Evolutionary conservation across 2,888 invertebrate species (phyloP).

Genomic region (Rhaphigaster nebulosa): DNA sequence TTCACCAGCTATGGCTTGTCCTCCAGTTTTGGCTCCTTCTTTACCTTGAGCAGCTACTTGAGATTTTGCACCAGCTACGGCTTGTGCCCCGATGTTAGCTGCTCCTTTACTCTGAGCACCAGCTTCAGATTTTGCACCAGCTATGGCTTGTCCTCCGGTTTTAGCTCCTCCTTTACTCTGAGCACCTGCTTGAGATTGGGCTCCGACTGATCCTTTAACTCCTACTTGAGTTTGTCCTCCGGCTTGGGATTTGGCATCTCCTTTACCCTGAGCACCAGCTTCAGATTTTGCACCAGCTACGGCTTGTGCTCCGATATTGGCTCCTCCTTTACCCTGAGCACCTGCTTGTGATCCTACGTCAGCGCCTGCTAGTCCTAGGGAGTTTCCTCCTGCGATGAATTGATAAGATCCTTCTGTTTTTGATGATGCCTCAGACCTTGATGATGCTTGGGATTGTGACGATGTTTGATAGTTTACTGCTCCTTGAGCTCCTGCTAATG

Average conservation of each 20-base stretch:
- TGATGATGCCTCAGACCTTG: background rate
- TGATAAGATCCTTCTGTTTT: background rate
- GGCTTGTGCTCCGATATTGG: background rate
- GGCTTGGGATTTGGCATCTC: background rate
- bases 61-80: background rate
- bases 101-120: background rate
- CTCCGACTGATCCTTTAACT: background rate
- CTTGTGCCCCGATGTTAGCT: background rate
- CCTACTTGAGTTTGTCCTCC: background rate
- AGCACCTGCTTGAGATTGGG: background rate
- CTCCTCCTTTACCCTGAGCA: background rate
- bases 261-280: background rate
- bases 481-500: background rate
- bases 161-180: background rate
- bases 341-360: background rate
- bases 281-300: background rate
- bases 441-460: background rate
- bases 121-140: background rate
- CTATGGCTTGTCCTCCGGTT: background rate
- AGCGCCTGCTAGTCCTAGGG: background rate
- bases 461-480: background rate
- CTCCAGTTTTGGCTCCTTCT: background rate
- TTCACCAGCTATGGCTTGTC: background rate
- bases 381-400: background rate
- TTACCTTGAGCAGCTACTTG: background rate